Percentiles rank a stretch among this genome's conserved stretches.
These are phyloP conservation scores for Aphidoletes aphidimyza DNA, from an alignment of 2,888 invertebrate species.

Conservation along the genomic window DNA sequence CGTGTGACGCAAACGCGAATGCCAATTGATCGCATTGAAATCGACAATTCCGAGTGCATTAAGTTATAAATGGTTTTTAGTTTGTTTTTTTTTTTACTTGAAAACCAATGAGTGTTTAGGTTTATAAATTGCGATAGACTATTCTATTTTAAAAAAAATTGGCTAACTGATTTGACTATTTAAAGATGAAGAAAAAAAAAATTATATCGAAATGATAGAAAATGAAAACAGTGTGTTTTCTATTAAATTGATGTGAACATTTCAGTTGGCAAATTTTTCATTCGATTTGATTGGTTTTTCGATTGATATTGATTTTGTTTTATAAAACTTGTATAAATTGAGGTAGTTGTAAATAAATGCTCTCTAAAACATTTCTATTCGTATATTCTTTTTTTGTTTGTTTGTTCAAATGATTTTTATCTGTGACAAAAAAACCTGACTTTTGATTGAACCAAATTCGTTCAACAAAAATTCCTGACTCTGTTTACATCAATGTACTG, in stretches of 20 bases:
- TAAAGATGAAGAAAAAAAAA: neutral
- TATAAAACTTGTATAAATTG: neutral
- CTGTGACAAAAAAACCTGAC: too few species aligned
- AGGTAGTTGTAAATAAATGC: constrained; percentile 29
- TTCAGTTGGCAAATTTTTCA: neutral
- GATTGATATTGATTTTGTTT: neutral
- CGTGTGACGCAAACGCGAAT: neutral
- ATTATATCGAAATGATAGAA: neutral
- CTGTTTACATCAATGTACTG: constrained; percentile 4
- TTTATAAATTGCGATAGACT: neutral
- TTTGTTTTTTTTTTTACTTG: neutral
- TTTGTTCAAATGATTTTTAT: too few species aligned
- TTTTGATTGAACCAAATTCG: neutral
- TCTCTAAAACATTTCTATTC: neutral
- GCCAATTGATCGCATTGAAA: neutral
- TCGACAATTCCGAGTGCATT: neutral
- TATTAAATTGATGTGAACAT: neutral
- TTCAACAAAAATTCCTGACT: neutral
- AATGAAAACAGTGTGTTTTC: neutral
- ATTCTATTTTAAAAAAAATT: constrained; percentile 17
- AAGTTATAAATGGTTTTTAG: neutral
- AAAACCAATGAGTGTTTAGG: neutral
- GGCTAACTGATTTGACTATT: constrained; percentile 51
- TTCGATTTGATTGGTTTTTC: neutral
- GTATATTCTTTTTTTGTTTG: too few species aligned